phyloP scores from a whole-genome alignment of 2,113 vertebrate genomes.

The Collichthys lucidus region DNA sequence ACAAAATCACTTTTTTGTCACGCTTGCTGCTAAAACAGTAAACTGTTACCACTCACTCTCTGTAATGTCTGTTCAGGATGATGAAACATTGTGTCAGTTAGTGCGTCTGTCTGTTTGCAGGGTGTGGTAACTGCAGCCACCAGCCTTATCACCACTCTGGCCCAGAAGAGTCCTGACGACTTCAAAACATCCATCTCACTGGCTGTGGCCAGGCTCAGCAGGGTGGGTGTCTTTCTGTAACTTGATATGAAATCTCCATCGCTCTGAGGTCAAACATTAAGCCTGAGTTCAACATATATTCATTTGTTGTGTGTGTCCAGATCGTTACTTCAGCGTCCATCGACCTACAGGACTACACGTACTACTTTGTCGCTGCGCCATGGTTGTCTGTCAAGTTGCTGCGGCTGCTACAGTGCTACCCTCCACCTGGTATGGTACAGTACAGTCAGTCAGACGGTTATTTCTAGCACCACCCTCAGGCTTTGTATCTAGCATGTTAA shows the following conservation, averaged over 20 bases:
- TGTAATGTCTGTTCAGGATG: background rate
- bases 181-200: slow-evolving; percentile 91
- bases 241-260: background rate
- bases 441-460: background rate
- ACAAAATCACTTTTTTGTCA: background rate
- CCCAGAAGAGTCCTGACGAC: slow-evolving; percentile 92
- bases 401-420: slow-evolving; percentile 90
- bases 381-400: slow-evolving; percentile 92
- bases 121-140: slow-evolving; percentile 91
- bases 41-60: background rate
- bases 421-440: slow-evolving; percentile 77
- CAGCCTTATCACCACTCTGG: slow-evolving; percentile 90
- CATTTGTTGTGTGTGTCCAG: slow-evolving; percentile 58
- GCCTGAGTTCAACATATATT: background rate
- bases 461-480: no score
- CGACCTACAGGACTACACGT: slow-evolving; percentile 92
- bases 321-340: slow-evolving; percentile 92
- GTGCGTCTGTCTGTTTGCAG: slow-evolving; percentile 65
- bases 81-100: background rate
- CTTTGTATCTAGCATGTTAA: no score
- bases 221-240: slow-evolving; percentile 74
- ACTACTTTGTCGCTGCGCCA: slow-evolving; percentile 92
- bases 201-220: slow-evolving; percentile 89
- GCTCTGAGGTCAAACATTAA: background rate
- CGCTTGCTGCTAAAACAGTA: background rate